These are phyloP conservation scores for Acipenser ruthenus DNA, from an alignment of 2,797 vertebrate genomes.

Conservation along the genomic window DNA sequence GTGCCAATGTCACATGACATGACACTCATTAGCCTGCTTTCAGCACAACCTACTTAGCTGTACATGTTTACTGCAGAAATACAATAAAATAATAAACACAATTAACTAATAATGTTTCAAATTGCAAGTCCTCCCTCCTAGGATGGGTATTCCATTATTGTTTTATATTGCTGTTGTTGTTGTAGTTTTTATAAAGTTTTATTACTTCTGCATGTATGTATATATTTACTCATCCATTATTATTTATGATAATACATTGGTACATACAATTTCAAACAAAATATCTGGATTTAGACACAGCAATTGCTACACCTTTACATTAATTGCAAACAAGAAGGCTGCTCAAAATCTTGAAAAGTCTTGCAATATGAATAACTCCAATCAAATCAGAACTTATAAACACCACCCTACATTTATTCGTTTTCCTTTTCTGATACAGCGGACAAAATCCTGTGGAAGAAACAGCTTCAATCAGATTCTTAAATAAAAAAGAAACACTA, in stretches of 20 bases:
- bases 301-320: too few species aligned
- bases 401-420: too few species aligned
- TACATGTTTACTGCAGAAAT: conserved; percentile 54
- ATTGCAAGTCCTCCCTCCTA: conserved; percentile 17
- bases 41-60: conserved; percentile 55
- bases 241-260: too few species aligned
- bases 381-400: too few species aligned
- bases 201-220: too few species aligned
- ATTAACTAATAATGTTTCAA: conserved; percentile 53
- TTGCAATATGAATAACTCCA: too few species aligned
- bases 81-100: conserved; percentile 46
- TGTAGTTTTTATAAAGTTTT: too few species aligned
- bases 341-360: neutral
- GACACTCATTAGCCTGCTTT: conserved; percentile 76
- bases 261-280: too few species aligned
- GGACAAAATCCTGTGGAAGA: conserved; percentile 19
- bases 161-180: neutral
- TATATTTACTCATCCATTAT: too few species aligned
- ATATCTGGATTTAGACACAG: too few species aligned
- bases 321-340: too few species aligned
- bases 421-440: too few species aligned
- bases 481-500: conserved; percentile 44
- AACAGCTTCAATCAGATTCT: conserved; percentile 21
- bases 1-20: conserved; percentile 74
- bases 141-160: conserved; percentile 10